Percentiles rank a stretch among this genome's conserved stretches.
Conservation (phyloP, 2,888 invertebrate genomes). For the Eupithecia subumbrata region DNA sequence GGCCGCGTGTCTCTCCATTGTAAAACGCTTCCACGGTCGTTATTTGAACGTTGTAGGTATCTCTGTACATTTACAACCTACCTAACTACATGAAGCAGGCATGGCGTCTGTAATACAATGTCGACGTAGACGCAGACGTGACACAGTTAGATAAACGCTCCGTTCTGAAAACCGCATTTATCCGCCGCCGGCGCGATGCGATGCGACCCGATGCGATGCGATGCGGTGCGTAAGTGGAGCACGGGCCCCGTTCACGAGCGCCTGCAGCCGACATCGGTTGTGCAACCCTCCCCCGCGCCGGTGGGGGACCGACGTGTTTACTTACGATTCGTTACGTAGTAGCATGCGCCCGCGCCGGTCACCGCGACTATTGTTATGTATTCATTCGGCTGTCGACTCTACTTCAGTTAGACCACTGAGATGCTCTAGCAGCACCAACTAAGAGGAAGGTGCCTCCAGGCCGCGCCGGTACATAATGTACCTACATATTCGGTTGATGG, state of each 20-base stretch:
- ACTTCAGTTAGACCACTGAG: neutral
- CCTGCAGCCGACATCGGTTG: conserved; percentile 18
- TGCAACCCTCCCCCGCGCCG: conserved; percentile 17
- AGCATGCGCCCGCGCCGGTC: neutral
- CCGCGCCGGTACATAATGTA: too few species aligned
- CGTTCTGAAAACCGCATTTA: neutral
- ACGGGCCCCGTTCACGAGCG: conserved; percentile 2
- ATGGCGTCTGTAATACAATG: neutral
- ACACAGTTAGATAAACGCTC: neutral
- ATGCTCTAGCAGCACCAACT: too few species aligned
- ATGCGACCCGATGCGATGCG: neutral
- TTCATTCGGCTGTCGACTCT: conserved; percentile 13
- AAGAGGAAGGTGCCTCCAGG: too few species aligned
- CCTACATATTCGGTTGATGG: too few species aligned
- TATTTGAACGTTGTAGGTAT: too few species aligned
- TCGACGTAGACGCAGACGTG: neutral
- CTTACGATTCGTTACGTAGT: conserved; percentile 10
- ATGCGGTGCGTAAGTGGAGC: neutral
- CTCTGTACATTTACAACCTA: too few species aligned
- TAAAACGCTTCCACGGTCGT: neutral
- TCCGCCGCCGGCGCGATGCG: too few species aligned
- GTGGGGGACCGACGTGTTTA: too few species aligned
- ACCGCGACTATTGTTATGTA: conserved; percentile 16
- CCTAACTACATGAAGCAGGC: too few species aligned
- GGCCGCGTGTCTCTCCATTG: neutral